Evolutionary conservation across 2,888 invertebrate genomes (phyloP).

Genomic region (Osmoderma eremita): DNA sequence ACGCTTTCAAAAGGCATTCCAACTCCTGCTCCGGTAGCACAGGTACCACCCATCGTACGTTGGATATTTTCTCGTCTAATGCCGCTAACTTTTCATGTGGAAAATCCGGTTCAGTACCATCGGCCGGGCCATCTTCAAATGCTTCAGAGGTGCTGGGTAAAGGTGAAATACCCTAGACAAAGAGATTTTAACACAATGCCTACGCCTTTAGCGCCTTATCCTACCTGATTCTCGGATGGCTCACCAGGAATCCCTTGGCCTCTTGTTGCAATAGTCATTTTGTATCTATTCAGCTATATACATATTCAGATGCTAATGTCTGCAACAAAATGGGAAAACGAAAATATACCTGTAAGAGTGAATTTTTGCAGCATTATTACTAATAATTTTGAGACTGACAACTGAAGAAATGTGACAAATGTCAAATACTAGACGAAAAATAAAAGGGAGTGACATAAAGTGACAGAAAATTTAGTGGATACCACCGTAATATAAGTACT

Average conservation of each 20-base stretch:
- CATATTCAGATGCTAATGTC: slow-evolving; percentile 56
- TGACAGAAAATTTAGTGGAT: slow-evolving; percentile 52
- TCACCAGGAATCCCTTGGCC: slow-evolving; percentile 71
- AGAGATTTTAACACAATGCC: not conserved
- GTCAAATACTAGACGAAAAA: slow-evolving; percentile 53
- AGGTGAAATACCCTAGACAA: slow-evolving; percentile 36
- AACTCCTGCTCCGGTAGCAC: slow-evolving; percentile 96
- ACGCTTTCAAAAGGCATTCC: slow-evolving; percentile 88
- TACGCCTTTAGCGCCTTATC: not conserved
- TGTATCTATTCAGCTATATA: slow-evolving; percentile 57
- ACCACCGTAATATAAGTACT: slow-evolving; percentile 9
- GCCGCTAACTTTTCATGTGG: slow-evolving; percentile 87
- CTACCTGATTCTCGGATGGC: slow-evolving; percentile 66
- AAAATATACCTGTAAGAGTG: not conserved
- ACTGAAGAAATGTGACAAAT: slow-evolving; percentile 50
- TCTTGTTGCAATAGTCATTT: slow-evolving; percentile 73
- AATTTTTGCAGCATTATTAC: slow-evolving; percentile 33
- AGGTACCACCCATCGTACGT: slow-evolving; percentile 96
- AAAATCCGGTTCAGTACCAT: slow-evolving; percentile 74
- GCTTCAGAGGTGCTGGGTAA: slow-evolving; percentile 48
- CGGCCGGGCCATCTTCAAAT: slow-evolving; percentile 49
- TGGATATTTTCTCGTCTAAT: slow-evolving; percentile 95
- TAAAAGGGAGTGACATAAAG: slow-evolving; percentile 62
- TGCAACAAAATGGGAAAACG: slow-evolving; percentile 47
- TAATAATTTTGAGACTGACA: slow-evolving; percentile 38